phyloP scores from a whole-genome alignment of 2,888 invertebrate species.

The Dendrolimus houi region DNA sequence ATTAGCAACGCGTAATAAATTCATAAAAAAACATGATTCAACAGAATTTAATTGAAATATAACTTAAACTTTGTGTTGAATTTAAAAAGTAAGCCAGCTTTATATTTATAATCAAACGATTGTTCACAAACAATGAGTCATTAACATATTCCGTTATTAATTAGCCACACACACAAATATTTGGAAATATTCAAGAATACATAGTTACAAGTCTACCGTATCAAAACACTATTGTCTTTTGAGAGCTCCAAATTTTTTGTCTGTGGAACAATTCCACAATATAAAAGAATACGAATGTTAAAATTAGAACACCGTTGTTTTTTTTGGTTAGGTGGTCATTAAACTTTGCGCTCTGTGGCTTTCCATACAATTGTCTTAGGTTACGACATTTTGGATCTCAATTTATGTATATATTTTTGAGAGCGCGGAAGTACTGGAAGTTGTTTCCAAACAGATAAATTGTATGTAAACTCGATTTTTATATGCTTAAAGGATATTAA shows the following conservation, averaged over 20 bases:
- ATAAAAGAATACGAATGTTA: constrained; percentile 12
- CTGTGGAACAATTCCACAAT: background rate
- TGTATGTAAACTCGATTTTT: no score
- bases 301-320: constrained; percentile 19
- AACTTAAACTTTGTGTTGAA: no score
- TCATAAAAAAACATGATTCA: no score
- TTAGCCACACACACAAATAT: background rate
- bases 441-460: no score
- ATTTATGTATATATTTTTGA: background rate
- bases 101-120: background rate
- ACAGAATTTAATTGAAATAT: no score
- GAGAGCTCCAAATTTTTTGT: background rate
- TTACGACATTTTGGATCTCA: constrained; percentile 6
- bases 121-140: background rate
- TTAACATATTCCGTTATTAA: background rate
- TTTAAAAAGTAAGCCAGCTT: background rate
- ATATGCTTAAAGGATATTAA: no score
- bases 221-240: background rate
- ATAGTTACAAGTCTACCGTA: background rate
- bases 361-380: background rate
- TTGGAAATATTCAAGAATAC: background rate
- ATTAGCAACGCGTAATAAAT: no score
- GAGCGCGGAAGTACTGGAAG: constrained; percentile 6
- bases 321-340: constrained; percentile 20
- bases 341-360: constrained; percentile 23